Evolutionary conservation across 2,888 invertebrate species (phyloP).

Genomic region (Magallana nippona): DNA sequence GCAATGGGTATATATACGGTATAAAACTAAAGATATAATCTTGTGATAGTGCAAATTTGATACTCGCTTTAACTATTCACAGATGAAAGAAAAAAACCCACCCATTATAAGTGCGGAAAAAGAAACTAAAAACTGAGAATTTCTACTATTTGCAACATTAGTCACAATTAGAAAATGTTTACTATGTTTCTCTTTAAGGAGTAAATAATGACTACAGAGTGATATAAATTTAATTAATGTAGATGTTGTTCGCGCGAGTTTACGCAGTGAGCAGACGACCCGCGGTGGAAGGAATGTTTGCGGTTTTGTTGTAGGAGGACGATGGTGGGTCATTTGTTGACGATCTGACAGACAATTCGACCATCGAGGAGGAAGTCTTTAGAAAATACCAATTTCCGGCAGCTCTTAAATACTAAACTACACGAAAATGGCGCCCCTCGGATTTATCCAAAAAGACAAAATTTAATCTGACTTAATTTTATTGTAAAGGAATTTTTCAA

Average conservation of each 20-base stretch:
- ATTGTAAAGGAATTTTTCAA: too few relatives aligned
- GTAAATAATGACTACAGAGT: background rate
- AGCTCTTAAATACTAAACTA: background rate
- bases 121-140: background rate
- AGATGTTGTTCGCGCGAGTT: constrained; percentile 7
- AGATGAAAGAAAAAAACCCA: background rate
- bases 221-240: constrained; percentile 29
- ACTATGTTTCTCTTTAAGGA: too few relatives aligned
- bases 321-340: constrained; percentile 19
- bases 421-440: constrained; percentile 22
- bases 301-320: constrained; percentile 26
- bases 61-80: constrained; percentile 1
- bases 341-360: constrained; percentile 1
- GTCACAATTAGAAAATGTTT: background rate
- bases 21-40: background rate
- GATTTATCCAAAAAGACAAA: constrained; percentile 8
- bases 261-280: background rate
- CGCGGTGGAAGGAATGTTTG: constrained; percentile 10
- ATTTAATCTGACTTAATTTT: background rate
- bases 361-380: background rate
- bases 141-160: background rate
- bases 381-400: background rate
- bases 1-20: background rate
- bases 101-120: background rate
- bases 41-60: background rate